These are phyloP conservation scores for Pogona vitticeps DNA, from an alignment of 2,113 vertebrate species.

Conservation along the genomic window DNA sequence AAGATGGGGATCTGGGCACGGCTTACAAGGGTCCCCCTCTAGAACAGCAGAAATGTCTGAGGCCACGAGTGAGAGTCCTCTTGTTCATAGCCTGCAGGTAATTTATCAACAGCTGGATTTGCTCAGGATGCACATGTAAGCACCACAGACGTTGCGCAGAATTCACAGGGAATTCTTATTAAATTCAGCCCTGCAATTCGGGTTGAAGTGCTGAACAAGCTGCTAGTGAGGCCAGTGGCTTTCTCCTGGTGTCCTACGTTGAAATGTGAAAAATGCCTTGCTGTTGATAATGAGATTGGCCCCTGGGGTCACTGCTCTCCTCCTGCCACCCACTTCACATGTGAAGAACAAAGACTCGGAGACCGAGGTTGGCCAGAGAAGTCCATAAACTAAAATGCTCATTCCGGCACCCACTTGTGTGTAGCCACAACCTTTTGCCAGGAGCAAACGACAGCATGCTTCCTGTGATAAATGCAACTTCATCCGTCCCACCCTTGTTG, in stretches of 20 bases:
- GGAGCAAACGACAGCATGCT: fast-evolving
- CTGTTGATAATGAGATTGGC: neutral
- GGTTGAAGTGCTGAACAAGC: neutral
- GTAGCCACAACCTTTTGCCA: neutral
- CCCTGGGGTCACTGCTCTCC: no score
- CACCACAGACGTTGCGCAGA: neutral
- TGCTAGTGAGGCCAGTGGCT: neutral
- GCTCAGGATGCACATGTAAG: neutral
- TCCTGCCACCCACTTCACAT: no score
- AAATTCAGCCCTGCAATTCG: no score
- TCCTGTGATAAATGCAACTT: neutral
- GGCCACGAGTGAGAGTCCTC: no score
- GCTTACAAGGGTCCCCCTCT: neutral
- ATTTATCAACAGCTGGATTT: no score
- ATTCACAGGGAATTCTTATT: no score
- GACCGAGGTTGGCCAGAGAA: neutral
- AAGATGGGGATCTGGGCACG: neutral
- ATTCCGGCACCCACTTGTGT: no score
- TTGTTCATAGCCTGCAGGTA: neutral
- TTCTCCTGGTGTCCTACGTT: neutral
- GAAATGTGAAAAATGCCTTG: neutral
- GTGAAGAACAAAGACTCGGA: neutral
- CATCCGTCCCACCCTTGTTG: neutral
- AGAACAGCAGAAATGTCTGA: no score
- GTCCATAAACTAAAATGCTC: no score